A percentile compares a stretch with the other conserved stretches of the same genome.
These are phyloP conservation scores for Callocephalon fimbriatum DNA, from an alignment of 2,113 vertebrate species.

Conservation along the genomic window DNA sequence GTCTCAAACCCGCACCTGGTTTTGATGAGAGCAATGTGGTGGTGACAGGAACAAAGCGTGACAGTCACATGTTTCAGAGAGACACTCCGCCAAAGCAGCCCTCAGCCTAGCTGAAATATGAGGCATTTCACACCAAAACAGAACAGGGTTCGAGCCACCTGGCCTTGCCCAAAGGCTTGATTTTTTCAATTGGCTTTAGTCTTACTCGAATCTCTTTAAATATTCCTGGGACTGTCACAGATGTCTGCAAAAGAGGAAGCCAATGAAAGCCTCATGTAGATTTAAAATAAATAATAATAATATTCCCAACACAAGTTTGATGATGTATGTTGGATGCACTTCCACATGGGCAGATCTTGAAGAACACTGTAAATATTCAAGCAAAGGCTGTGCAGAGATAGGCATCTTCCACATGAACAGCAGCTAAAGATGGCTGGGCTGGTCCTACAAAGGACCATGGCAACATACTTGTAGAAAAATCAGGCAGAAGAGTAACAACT, in stretches of 20 bases:
- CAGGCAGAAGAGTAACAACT: neutral
- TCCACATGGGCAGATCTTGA: neutral
- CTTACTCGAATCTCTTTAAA: neutral
- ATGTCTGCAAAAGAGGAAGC: neutral
- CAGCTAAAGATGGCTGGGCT: neutral
- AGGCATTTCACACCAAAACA: neutral
- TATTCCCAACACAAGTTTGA: neutral
- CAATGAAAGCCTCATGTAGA: neutral
- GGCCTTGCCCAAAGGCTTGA: neutral
- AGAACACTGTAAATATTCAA: neutral
- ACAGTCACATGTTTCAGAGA: neutral
- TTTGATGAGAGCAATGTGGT: neutral
- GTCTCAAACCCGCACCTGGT: neutral
- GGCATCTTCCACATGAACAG: neutral
- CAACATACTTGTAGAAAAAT: neutral
- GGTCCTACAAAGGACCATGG: neutral
- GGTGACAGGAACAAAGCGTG: neutral
- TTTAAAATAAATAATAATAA: neutral
- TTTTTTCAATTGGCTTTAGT: neutral
- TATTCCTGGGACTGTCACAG: neutral
- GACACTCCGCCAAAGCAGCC: neutral
- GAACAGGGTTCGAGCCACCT: accelerated
- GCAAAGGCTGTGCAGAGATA: neutral
- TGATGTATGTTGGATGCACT: neutral
- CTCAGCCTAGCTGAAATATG: neutral